Evolutionary conservation across 2,113 vertebrate genomes (phyloP), one percentile per base, ranked within the genome.

Genomic region (Pseudorhombus dupliciocellatus): DNA sequence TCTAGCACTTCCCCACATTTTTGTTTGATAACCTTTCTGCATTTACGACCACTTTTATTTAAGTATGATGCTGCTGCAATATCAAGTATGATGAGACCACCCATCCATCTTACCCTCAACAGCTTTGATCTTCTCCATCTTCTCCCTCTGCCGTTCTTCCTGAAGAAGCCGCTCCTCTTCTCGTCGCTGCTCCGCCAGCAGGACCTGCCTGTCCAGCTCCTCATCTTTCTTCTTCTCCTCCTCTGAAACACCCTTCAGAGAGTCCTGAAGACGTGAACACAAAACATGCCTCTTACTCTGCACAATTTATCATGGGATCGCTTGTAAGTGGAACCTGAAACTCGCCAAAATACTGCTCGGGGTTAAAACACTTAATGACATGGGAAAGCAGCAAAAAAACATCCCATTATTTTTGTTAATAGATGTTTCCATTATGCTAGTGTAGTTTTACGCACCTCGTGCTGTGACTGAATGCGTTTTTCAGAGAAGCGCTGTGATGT

Each of bases 121-220:
- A 1, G 98, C 96, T 92, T 96, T 97, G 73, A 97, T 94, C 73
- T 95, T 95, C 79, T 98, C 97, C 68, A 94, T 92, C 91, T 97
- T 91, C 75, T 97, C 96, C 58, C 95, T 90, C 73, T 96, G 95
- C 12, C 94, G 93, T 80, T 98, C 96, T 50, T 98, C 97, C 81
- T 96, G 96, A 8, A 95, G 90, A 72, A 97, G 89, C 80, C 95
- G 93, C 15, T 98, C 97, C 70, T 97, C 96, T 82, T 99, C 97
- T 59, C 93, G 94, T 34, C 95, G 95, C 92, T 98, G 97, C 82
- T 97, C 96, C 0, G 96, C 95, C 58, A 98, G 84, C 16, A 98
- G 92, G 54, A 95, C 93, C 70, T 97, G 96, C 28, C 96, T 93
- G 53, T 98, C 95, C 73, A 96, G 90, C 21, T 98, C 97, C 57